Evolutionary conservation across 1,140 invertebrate species (phyloP).

Genomic region (Brachionus manjavacas): DNA sequence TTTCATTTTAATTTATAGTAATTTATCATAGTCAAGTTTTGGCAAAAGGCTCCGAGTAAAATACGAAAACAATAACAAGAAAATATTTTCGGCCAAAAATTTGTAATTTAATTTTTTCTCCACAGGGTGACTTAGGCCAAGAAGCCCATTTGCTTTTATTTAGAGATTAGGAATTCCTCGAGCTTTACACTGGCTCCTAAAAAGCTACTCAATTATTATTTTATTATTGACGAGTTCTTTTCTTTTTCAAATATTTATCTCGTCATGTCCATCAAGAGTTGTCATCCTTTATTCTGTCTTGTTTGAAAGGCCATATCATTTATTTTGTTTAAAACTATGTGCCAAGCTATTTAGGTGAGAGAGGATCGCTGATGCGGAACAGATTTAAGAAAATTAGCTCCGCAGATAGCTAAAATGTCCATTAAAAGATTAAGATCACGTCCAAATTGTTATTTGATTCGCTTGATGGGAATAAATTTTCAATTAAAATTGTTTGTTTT

Average conservation of each 20-base stretch:
- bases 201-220: not conserved
- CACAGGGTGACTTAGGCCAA: not conserved
- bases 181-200: not conserved
- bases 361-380: not conserved
- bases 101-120: not conserved
- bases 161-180: not conserved
- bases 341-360: not conserved
- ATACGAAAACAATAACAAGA: conserved; percentile 33
- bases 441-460: not conserved
- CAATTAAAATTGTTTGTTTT: not conserved
- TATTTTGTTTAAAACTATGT: not conserved
- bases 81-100: conserved; percentile 4
- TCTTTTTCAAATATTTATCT: not conserved
- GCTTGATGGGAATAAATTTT: not conserved
- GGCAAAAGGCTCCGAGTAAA: conserved; percentile 19
- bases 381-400: not conserved
- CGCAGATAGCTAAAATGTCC: not conserved
- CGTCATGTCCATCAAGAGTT: not conserved
- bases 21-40: conserved; percentile 8
- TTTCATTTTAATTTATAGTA: conserved; percentile 28
- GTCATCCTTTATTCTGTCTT: not conserved
- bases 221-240: not conserved
- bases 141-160: not conserved
- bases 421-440: not conserved
- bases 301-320: not conserved